These are phyloP conservation scores for Cyclophora albipunctata DNA, from an alignment of 2,888 invertebrate genomes.

Conservation along the genomic window DNA sequence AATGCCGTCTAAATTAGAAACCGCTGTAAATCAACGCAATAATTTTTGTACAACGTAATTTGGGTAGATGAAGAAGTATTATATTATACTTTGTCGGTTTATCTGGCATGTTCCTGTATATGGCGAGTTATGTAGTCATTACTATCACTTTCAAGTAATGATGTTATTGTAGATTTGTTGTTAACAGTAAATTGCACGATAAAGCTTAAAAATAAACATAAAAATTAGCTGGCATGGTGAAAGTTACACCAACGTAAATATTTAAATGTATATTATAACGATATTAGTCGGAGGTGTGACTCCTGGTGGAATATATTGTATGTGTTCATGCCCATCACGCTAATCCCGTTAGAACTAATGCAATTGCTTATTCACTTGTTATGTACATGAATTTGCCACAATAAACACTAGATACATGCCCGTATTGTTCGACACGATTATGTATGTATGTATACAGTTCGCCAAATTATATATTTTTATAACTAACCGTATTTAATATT, in stretches of 20 bases:
- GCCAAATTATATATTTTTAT: conserved; percentile 63
- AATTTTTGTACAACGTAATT: conserved; percentile 57
- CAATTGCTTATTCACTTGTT: conserved; percentile 26
- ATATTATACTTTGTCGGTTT: conserved; percentile 38
- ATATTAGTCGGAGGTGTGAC: conserved; percentile 8
- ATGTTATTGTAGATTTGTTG: conserved; percentile 20
- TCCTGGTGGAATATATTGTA: conserved; percentile 12
- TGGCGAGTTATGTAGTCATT: conserved; percentile 27
- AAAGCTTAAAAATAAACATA: conserved; percentile 18
- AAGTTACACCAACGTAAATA: conserved; percentile 10
- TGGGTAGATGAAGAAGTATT: conserved; percentile 38
- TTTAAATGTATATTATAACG: conserved; percentile 3
- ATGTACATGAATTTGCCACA: conserved; percentile 50
- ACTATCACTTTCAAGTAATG: conserved; percentile 15
- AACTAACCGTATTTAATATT: conserved; percentile 43
- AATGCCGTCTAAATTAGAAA: conserved; percentile 45
- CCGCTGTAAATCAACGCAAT: conserved; percentile 52
- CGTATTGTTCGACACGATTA: conserved; percentile 38
- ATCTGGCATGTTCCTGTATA: conserved; percentile 61
- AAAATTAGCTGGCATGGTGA: conserved; percentile 21
- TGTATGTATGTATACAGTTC: conserved; percentile 52
- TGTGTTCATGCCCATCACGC: conserved; percentile 15
- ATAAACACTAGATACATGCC: conserved; percentile 45
- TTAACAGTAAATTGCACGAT: conserved; percentile 20
- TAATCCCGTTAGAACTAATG: conserved; percentile 11